Base-by-base conservation (phyloP, 2,113 vertebrate genomes). In the Eretmochelys imbricata region DNA sequence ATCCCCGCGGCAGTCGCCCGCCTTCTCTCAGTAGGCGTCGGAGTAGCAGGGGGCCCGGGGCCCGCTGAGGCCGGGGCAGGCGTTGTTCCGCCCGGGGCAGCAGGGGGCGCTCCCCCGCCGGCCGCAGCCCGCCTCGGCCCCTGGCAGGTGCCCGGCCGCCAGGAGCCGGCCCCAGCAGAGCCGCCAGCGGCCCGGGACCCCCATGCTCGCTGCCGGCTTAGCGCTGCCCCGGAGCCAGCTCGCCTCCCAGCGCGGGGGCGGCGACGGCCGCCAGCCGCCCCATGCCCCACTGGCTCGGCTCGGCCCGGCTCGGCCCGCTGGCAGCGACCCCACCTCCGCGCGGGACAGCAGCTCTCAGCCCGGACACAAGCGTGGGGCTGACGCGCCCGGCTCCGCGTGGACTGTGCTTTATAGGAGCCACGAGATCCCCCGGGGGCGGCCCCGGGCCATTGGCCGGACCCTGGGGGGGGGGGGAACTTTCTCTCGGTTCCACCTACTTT, bases 1-100 rank as follows among this genome's bases (percentile, higher is more conserved):
- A 96, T 99, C 99, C 72, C 98, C 97, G n/a, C 99, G 99, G 97
- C 99, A 99, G 98, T 99, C 99, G 0, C 98, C 98, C 0, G 98
- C 99, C 93, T 98, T 98, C 94, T 98, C 96, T 29, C 99, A 99
- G 97, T 99, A 99, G 0, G 98, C 97, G 87, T 99, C 99, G 48
- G 99, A 99, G 98, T 99, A 99, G 91, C 99, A 99, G 90, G n/a
- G 97, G 2, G 97, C 96, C 88, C 95, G 96, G 57, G 90, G 97
- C 83, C 53, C 10, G 0, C 81, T 97, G 12, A 96, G 92, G 7
- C 97, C 98, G 84, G 95, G 98, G 93, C 99, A 99, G 2, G 98
- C 96, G 90, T 99, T 99, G 95, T 99, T 98, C 49, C 99, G 98
- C 46, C 99, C 99, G 0, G 97, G 97, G 95, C 99, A 99, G 96